Base-by-base conservation (phyloP, 2,888 invertebrate genomes). In the Eupeodes luniger region DNA sequence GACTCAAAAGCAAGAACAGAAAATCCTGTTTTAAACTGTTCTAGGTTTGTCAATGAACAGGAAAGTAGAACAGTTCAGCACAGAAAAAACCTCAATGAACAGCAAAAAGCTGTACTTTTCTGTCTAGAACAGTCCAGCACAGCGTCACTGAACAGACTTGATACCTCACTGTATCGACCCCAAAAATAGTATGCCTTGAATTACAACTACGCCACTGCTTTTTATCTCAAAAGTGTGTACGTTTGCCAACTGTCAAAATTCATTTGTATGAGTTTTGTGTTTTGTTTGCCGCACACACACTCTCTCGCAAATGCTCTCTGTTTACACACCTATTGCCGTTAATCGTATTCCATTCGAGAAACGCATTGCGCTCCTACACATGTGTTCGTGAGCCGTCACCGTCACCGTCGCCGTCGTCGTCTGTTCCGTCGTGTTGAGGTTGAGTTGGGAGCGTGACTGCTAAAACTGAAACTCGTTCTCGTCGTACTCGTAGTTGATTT, bases 351-450 rank as follows among this genome's bases (percentile, higher is more conserved):
- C 83, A 53, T 44, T 44, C 36, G 12, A 64, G 44, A 75, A 6
- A 57, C 57, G 19, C 16, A 19, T 16, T 76, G 79, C 83, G 80
- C 84, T 84, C 76, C 1, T 59, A 76, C 79, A 64, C 66, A 66
- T 62, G 49, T 67, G 14, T 7, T 0, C 34, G 34, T 11, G 47
- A 47, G 44, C 7, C 44, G 19, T 19, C 40, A 40, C 4, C n/a
- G n/a, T n/a, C n/a, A 5, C 7, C 44, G 19, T 19, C 19, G 19
- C 19, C 27, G 27, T 27, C 27, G 27, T 27, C 27, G 2, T 27
- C 27, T 27, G 27, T 3, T 27, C 27, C 3, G 27, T 27, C 27
- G 27, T 27, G 27, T 27, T 27, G 1, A 0, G 2, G 2, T 19
- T 2, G 27, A 3, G 0, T 27, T 10, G 44, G 10, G 44, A 44